Conservation (phyloP, 1,140 invertebrate genomes). For the Brachionus koreanus region DNA sequence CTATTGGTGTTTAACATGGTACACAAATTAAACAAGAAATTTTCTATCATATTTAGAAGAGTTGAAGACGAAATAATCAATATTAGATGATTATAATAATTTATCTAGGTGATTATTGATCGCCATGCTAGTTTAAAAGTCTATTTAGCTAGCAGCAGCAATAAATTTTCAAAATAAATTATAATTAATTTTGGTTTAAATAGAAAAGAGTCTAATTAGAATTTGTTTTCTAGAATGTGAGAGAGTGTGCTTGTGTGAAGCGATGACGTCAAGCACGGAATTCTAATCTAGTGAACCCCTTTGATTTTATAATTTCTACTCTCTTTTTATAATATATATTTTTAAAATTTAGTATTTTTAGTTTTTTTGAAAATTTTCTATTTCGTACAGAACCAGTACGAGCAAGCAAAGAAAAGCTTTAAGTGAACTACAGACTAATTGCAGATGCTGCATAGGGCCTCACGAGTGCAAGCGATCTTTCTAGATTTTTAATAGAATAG, state of each 20-base stretch:
- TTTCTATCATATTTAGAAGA: neutral
- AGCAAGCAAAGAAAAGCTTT: neutral
- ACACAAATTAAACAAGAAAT: neutral
- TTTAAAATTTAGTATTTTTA: slow-evolving; percentile 40
- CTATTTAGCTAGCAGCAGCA: neutral
- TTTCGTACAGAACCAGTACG: neutral
- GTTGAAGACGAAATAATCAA: neutral
- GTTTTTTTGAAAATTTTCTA: slow-evolving; percentile 17
- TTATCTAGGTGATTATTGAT: neutral
- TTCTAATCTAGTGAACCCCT: slow-evolving; percentile 37
- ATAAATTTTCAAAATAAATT: neutral
- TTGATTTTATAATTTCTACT: slow-evolving; percentile 39
- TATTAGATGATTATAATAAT: neutral
- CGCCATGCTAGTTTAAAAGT: neutral
- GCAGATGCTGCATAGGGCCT: neutral
- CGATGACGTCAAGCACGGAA: slow-evolving; percentile 34
- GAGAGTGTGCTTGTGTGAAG: neutral
- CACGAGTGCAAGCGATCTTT: neutral
- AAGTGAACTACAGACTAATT: neutral
- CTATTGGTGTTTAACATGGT: too few species aligned
- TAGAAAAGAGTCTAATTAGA: neutral
- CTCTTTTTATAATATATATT: slow-evolving; percentile 24
- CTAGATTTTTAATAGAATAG: neutral
- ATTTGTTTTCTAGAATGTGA: neutral
- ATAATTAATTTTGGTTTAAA: neutral